These are phyloP conservation scores for Sicus ferrugineus DNA, from an alignment of 2,888 invertebrate genomes.

Conservation along the genomic window DNA sequence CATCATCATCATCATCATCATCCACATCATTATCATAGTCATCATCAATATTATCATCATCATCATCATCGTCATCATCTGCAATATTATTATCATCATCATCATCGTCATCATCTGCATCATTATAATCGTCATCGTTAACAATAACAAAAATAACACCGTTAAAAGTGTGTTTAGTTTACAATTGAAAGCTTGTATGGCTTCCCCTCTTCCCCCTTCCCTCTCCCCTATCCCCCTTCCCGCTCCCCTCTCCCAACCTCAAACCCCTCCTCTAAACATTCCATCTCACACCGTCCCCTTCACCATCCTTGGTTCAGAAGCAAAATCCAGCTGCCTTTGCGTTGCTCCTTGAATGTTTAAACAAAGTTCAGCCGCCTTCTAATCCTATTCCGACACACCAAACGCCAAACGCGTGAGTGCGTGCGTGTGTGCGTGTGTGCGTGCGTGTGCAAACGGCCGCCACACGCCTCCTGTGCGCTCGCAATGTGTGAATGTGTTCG, in stretches of 20 bases:
- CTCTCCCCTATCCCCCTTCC: background rate
- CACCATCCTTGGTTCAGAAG: background rate
- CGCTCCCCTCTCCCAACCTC: background rate
- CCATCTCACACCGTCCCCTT: background rate
- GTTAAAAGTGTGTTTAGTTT: slow-evolving; percentile 9
- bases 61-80: no score
- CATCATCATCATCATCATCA: no score
- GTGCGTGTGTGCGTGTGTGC: slow-evolving; percentile 3
- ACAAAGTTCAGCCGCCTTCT: slow-evolving; percentile 22
- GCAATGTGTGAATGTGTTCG: background rate
- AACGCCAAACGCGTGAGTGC: background rate
- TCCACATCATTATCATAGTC: no score
- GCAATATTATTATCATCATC: no score
- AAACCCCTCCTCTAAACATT: background rate
- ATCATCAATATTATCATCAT: no score
- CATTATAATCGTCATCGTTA: no score
- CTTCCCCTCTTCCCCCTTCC: background rate
- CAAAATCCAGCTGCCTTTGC: background rate
- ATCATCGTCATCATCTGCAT: no score
- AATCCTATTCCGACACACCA: slow-evolving; percentile 7
- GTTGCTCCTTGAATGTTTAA: slow-evolving; percentile 26
- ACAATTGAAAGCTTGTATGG: background rate
- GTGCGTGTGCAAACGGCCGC: background rate
- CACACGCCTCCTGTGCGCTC: background rate
- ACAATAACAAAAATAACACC: no score